These are phyloP conservation scores for Ophioninae sp. DNA, from an alignment of 2,888 invertebrate genomes.

Conservation along the genomic window DNA sequence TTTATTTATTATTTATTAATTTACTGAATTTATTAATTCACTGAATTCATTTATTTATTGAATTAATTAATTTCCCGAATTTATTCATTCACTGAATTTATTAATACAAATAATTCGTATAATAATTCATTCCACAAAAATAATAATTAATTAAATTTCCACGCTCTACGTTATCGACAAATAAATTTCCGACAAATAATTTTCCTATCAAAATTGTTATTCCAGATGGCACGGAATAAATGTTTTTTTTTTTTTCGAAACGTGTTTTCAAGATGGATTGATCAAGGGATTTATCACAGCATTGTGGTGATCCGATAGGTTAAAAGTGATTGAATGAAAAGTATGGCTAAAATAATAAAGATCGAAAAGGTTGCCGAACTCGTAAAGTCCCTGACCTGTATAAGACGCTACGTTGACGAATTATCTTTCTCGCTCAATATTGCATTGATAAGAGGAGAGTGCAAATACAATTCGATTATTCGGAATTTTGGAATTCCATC, in stretches of 20 bases:
- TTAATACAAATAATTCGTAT: not conserved
- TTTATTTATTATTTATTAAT: too few relatives aligned
- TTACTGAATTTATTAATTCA: too few relatives aligned
- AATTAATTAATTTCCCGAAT: too few relatives aligned
- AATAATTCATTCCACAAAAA: too few relatives aligned
- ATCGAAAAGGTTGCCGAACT: constrained; percentile 27
- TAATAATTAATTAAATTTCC: not conserved
- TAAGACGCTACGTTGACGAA: constrained; percentile 22
- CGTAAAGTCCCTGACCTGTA: constrained; percentile 42
- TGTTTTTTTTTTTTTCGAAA: not conserved
- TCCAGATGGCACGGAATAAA: not conserved
- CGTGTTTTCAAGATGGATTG: not conserved
- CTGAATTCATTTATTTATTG: too few relatives aligned
- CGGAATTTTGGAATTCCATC: not conserved
- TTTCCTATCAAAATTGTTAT: not conserved
- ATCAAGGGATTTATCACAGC: too few relatives aligned
- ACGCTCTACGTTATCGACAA: not conserved
- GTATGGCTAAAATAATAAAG: not conserved
- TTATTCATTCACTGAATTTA: not conserved
- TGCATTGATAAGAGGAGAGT: not conserved
- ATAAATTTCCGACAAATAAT: not conserved
- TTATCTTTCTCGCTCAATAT: constrained; percentile 29
- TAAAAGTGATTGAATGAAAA: not conserved
- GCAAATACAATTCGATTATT: not conserved
- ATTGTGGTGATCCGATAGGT: too few relatives aligned